Conservation (phyloP, 92 coral and sea anemone species). For the Actinostola sp. region DNA sequence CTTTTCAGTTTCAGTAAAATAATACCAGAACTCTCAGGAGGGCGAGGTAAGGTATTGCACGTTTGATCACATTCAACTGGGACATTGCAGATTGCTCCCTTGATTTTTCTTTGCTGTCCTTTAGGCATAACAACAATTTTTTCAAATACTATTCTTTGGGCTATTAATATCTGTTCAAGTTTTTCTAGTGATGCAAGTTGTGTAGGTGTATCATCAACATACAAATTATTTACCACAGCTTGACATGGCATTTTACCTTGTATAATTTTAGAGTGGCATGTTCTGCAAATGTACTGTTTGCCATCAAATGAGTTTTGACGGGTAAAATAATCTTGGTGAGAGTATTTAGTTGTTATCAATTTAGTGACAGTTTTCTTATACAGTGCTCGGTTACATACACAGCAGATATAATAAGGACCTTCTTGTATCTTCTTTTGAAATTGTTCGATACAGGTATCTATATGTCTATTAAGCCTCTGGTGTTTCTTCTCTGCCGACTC, state of each 20-base stretch:
- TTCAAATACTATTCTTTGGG: conserved; percentile 60
- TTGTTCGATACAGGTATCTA: conserved; percentile 36
- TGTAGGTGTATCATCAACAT: conserved; percentile 57
- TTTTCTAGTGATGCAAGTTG: conserved; percentile 61
- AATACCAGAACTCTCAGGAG: conserved; percentile 72
- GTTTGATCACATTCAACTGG: conserved; percentile 76
- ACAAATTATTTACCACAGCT: conserved; percentile 58
- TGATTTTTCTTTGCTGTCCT: conserved; percentile 62
- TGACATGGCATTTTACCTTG: conserved; percentile 66
- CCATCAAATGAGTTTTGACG: conserved; percentile 51
- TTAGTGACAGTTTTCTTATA: conserved; percentile 33
- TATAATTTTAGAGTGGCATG: conserved; percentile 64
- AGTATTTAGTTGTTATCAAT: not conserved
- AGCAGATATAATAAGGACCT: conserved; percentile 63
- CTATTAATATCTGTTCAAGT: conserved; percentile 66
- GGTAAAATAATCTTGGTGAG: not conserved
- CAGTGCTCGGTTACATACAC: conserved; percentile 53
- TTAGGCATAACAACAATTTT: conserved; percentile 68
- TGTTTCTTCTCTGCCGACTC: no score
- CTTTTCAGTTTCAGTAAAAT: conserved; percentile 52
- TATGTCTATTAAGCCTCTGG: no score
- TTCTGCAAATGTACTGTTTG: conserved; percentile 68
- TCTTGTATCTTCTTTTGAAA: conserved; percentile 56
- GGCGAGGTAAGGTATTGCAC: conserved; percentile 50
- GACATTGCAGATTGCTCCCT: conserved; percentile 70